These are phyloP conservation scores for Wasmannia auropunctata DNA, from an alignment of 1,140 invertebrate species.

Conservation along the genomic window DNA sequence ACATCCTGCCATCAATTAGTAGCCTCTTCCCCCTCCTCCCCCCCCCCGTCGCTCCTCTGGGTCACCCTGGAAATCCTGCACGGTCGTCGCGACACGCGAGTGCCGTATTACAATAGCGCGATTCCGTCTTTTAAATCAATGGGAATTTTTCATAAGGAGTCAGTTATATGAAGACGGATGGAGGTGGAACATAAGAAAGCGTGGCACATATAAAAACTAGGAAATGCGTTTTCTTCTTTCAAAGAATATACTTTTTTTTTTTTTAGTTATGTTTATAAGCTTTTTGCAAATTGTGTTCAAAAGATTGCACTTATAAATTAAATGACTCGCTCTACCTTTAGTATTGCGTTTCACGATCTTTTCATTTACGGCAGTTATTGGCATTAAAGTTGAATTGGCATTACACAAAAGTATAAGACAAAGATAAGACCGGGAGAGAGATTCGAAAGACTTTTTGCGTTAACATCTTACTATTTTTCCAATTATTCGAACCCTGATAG, in stretches of 20 bases:
- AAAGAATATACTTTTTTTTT: neutral
- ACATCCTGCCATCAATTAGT: conserved; percentile 46
- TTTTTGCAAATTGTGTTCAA: neutral
- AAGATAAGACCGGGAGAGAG: neutral
- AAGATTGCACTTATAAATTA: neutral
- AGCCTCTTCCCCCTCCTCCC: no score
- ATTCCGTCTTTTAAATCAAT: conserved; percentile 34
- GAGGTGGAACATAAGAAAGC: no score
- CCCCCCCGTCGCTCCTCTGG: neutral
- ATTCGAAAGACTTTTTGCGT: neutral
- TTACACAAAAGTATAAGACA: neutral
- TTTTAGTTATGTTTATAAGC: neutral
- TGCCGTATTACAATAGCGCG: neutral
- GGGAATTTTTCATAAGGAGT: neutral
- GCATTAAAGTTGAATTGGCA: neutral
- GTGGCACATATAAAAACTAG: neutral
- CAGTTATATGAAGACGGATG: neutral
- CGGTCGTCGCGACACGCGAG: neutral
- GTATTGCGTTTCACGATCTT: neutral
- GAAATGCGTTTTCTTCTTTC: neutral
- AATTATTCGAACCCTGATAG: conserved; percentile 15
- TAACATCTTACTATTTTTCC: neutral
- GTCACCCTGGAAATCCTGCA: conserved; percentile 36
- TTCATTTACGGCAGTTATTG: neutral
- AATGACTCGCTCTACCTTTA: neutral